These are phyloP conservation scores for Hylomyscus alleni DNA, from an alignment of 2,797 vertebrate genomes.

Conservation along the genomic window DNA sequence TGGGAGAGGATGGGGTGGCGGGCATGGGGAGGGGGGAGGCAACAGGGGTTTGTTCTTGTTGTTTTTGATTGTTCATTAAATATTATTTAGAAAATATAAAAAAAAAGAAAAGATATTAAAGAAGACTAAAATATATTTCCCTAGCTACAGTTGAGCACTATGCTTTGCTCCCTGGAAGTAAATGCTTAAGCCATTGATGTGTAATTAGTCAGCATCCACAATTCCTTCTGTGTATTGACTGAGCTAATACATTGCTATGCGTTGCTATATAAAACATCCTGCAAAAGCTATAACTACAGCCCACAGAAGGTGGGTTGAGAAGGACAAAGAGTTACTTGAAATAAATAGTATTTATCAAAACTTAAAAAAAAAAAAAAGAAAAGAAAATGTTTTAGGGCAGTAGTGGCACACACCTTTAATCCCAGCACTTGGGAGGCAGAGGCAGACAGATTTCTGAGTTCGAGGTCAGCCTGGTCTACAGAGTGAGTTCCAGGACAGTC, in stretches of 20 bases:
- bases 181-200: constrained; percentile 13
- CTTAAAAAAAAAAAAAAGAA: too few species aligned
- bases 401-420: too few species aligned
- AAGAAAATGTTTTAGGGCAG: too few species aligned
- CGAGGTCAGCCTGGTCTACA: too few species aligned
- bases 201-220: constrained; percentile 54
- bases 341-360: constrained; percentile 60
- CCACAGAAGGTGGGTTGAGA: background rate
- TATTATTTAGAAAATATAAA: too few species aligned
- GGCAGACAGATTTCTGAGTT: too few species aligned
- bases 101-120: constrained; percentile 57
- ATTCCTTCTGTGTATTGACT: background rate
- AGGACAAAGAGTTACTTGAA: constrained; percentile 40
- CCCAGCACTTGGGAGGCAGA: too few species aligned
- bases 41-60: too few species aligned
- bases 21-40: too few species aligned
- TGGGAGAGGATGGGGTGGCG: too few species aligned
- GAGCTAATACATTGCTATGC: background rate
- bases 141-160: constrained; percentile 6
- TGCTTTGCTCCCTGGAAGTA: constrained; percentile 6
- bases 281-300: background rate
- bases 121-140: constrained; percentile 41
- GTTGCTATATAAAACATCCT: background rate
- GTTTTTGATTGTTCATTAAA: too few species aligned
- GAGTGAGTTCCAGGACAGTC: too few species aligned